Percentiles rank a stretch among this genome's conserved stretches.
Conservation (phyloP, 1,140 invertebrate genomes). For the Drosophila sp. region DNA sequence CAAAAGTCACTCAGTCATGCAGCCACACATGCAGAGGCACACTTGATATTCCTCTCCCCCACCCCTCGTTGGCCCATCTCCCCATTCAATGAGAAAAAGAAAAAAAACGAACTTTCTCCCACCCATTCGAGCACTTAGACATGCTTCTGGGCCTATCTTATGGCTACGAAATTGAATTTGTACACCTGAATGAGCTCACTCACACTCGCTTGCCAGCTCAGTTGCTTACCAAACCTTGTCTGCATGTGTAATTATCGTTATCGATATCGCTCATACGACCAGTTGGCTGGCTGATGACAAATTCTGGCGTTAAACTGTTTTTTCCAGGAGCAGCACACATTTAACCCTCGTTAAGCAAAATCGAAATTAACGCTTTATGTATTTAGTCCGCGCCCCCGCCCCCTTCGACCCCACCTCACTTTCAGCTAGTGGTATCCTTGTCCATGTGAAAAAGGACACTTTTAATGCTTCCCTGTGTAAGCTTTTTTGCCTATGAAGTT, state of each 20-base stretch:
- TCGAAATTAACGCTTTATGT: constrained; percentile 78
- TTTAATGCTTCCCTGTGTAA: constrained; percentile 55
- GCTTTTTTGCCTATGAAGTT: constrained; percentile 69
- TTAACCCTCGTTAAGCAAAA: constrained; percentile 81
- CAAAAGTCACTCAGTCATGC: constrained; percentile 76
- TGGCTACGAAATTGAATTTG: constrained; percentile 73
- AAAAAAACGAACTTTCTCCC: not conserved
- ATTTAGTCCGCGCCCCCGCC: constrained; percentile 43
- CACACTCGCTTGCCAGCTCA: not conserved
- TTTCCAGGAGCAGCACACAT: constrained; percentile 34
- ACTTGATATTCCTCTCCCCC: constrained; percentile 40
- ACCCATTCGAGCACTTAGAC: constrained; percentile 60
- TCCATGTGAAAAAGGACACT: constrained; percentile 73
- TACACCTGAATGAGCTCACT: constrained; percentile 66
- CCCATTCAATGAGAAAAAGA: not conserved
- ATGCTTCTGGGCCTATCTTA: constrained; percentile 50
- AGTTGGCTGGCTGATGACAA: constrained; percentile 53
- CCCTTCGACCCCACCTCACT: not conserved
- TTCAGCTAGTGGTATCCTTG: constrained; percentile 17
- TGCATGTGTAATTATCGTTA: constrained; percentile 77
- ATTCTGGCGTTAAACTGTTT: constrained; percentile 49
- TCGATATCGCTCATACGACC: constrained; percentile 78
- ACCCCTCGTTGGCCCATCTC: no score
- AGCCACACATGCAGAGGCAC: constrained; percentile 44
- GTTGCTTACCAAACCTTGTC: constrained; percentile 18